Evolutionary conservation across 2,113 vertebrate genomes (phyloP), one percentile per base, ranked within the genome.

Genomic region (Pyrgilauda ruficollis): DNA sequence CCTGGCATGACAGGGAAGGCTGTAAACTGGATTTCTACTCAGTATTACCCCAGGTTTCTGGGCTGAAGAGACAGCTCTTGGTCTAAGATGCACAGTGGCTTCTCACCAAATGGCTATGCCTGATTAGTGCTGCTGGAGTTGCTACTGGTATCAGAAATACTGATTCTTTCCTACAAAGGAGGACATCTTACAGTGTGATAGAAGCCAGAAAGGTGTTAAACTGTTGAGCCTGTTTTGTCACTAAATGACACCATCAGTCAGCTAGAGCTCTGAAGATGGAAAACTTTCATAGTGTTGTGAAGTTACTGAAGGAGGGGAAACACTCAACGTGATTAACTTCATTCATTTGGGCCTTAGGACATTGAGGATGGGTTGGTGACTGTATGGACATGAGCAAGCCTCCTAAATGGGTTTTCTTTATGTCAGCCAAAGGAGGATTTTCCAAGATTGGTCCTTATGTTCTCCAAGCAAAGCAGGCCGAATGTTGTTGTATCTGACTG

Each of bases 41-140:
- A 1, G 39, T 84, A 39, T 67, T 75, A 5, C 7, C 11, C 22
- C 20, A 33, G 4, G 1, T 93, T 89, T n/a, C 39, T 81, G 62
- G 62, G 26, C 33, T 82, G 41, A 78, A 76, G 41, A 47, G 37
- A 33, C 30, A 69, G 56, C 14, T 75, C 15, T 84, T 68, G 16
- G 10, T 79, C 18, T 68, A 11, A 61, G 39, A 52, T 61, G 20
- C 30, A n/a, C 27, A 5, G 3, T 26, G 52, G 13, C 49, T 80
- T 79, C 39, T 64, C 46, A 21, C 8, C 1, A 3, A 31, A 30
- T 49, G 17, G 18, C 30, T 33, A 3, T 80, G 31, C 16, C 46
- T 55, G 37, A 8, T 64, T 23, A 28, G 8, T 0, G 0, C 12
- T 62, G 31, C 3, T 73, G 35, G n/a, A 13, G 1, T 39, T 74